Evolutionary conservation across 2,888 invertebrate genomes (phyloP).

Genomic region (Drosophila formosana): DNA sequence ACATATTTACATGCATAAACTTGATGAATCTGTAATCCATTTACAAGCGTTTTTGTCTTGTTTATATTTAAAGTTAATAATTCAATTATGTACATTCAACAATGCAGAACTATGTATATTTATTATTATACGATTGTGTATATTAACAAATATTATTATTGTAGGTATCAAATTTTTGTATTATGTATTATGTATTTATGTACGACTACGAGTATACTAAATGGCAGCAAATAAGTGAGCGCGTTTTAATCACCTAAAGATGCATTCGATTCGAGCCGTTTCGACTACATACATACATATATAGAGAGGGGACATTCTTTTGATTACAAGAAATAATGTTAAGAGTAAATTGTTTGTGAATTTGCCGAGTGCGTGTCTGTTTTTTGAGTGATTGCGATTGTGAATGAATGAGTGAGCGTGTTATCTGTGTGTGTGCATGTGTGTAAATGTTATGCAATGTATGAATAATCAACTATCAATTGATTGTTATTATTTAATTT

Average conservation of each 20-base stretch:
- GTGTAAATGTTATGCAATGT: slow-evolving; percentile 2
- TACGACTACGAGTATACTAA: slow-evolving; percentile 52
- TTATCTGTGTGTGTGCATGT: slow-evolving; percentile 8
- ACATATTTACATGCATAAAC: slow-evolving; percentile 44
- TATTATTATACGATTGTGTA: slow-evolving; percentile 57
- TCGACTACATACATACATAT: not conserved
- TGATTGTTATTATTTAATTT: not conserved
- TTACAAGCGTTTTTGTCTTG: slow-evolving; percentile 78
- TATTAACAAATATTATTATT: slow-evolving; percentile 55
- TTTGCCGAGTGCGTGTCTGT: not conserved
- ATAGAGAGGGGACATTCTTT: slow-evolving; percentile 18
- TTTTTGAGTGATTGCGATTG: not conserved
- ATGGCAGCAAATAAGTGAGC: slow-evolving; percentile 29
- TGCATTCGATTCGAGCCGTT: slow-evolving; percentile 17
- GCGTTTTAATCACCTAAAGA: slow-evolving; percentile 35
- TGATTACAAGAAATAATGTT: slow-evolving; percentile 13
- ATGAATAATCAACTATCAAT: slow-evolving; percentile 5
- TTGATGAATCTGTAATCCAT: slow-evolving; percentile 66
- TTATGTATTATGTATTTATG: slow-evolving; percentile 68
- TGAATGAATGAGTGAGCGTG: slow-evolving; percentile 1
- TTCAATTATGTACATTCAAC: slow-evolving; percentile 66
- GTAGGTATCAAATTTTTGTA: slow-evolving; percentile 64
- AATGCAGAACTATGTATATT: slow-evolving; percentile 51
- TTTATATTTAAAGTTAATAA: slow-evolving; percentile 61
- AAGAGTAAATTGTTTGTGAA: not conserved